Evolutionary conservation across 2,888 invertebrate species (phyloP), one percentile per base, ranked within the genome.

Genomic region (Quadroppia sp.): DNA sequence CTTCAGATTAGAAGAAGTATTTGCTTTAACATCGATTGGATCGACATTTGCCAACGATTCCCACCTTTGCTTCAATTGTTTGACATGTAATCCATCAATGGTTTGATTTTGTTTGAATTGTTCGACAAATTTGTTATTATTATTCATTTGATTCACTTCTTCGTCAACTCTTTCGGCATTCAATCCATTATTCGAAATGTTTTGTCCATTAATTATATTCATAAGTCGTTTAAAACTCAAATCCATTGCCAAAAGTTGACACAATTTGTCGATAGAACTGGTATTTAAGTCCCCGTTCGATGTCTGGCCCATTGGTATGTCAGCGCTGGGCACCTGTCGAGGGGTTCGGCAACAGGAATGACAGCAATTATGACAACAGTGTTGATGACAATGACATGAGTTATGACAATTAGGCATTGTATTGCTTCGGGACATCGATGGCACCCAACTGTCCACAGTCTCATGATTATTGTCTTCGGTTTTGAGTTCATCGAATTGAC

Each of bases 401-500:
- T 70, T 53, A 30, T 50, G 73, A 71, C 73, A 73, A 28, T 73
- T 73, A 71, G 75, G 75, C 74, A 75, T 71, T 32, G 74, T 75
- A 25, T 23, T 20, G 73, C 75, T 75, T 17, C 70, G 48, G 15
- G 53, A 48, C 75, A 75, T 72, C 13, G n/a, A 30, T 40, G 48
- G 36, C 20, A 50, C 6, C 2, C 50, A 50, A 50, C n/a, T n/a
- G 50, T 17, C 23, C 25, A 6, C 28, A 13, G 11, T 56, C 4
- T 56, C 7, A 56, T 56, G 25, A 56, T 2, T 25, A 36, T 1
- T 64, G 36, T 64, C 28, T 15, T 61, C 59, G 15, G 59, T 1
- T 30, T 61, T 28, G 11, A n/a, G 23, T 20, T 72, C 40, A 48
- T 42, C 36, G 23, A 28, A 23, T 20, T 25, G 13, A 25, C 30